phyloP scores from a whole-genome alignment of 2,888 invertebrate genomes.

The Orthosia gothica region DNA sequence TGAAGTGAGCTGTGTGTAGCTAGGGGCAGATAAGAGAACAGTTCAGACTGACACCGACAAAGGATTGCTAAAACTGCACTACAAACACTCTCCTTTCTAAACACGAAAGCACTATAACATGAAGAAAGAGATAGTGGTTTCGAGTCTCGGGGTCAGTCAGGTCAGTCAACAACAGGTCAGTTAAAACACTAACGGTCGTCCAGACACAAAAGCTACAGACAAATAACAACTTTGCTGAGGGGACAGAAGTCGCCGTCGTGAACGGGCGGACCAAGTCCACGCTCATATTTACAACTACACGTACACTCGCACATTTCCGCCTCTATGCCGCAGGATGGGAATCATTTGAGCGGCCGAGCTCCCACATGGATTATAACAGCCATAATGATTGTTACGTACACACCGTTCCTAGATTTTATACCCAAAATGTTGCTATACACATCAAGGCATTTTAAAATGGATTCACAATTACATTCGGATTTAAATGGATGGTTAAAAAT shows the following conservation, averaged over 20 bases:
- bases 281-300: too few species aligned
- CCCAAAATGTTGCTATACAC: background rate
- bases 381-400: slow-evolving; percentile 46
- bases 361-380: slow-evolving; percentile 64
- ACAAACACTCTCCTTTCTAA: background rate
- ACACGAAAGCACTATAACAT: background rate
- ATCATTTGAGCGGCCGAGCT: slow-evolving; percentile 69
- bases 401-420: slow-evolving; percentile 10
- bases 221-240: background rate
- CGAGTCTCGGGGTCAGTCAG: background rate
- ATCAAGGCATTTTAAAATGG: background rate
- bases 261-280: background rate
- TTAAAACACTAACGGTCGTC: background rate
- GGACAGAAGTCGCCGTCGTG: too few species aligned
- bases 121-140: background rate
- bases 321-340: slow-evolving; percentile 70
- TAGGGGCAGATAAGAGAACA: slow-evolving; percentile 37
- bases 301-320: too few species aligned
- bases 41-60: slow-evolving; percentile 17
- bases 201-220: background rate
- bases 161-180: background rate
- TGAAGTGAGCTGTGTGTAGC: slow-evolving; percentile 11
- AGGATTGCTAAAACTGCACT: slow-evolving; percentile 1
- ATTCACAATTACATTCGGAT: background rate
- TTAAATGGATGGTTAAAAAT: background rate